Conservation (phyloP, 2,888 invertebrate genomes). For the Eretmocerus hayati region DNA sequence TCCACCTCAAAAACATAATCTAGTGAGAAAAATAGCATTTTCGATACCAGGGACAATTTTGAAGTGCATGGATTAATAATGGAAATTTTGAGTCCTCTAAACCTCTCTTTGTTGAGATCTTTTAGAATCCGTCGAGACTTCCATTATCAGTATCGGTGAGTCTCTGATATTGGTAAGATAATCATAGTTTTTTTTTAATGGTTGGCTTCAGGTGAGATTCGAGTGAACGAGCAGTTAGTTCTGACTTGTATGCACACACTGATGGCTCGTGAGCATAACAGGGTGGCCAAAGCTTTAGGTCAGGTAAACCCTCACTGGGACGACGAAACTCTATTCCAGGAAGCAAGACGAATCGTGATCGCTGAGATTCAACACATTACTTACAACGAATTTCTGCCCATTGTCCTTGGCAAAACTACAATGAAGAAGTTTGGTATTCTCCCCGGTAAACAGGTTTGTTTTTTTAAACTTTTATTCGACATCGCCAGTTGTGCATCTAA, state of each 20-base stretch:
- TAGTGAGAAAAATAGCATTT: no score
- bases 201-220: constrained; percentile 83
- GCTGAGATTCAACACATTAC: constrained; percentile 86
- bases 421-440: constrained; percentile 87
- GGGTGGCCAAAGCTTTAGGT: constrained; percentile 67
- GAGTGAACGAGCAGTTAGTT: constrained; percentile 86
- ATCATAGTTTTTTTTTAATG: no score
- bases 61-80: no score
- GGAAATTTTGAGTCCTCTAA: no score
- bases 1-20: no score
- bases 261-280: constrained; percentile 86
- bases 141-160: no score
- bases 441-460: constrained; percentile 65
- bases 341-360: constrained; percentile 74
- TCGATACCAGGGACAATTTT: no score
- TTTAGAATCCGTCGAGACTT: no score
- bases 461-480: constrained; percentile 1
- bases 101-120: no score
- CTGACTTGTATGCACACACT: constrained; percentile 87
- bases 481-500: no score
- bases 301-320: constrained; percentile 88
- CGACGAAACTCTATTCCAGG: constrained; percentile 86
- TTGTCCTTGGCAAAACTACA: constrained; percentile 80
- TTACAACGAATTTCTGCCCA: constrained; percentile 84
- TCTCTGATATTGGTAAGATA: no score